Base-by-base conservation (phyloP, 2,797 vertebrate species). In the Eremophila alpestris region DNA sequence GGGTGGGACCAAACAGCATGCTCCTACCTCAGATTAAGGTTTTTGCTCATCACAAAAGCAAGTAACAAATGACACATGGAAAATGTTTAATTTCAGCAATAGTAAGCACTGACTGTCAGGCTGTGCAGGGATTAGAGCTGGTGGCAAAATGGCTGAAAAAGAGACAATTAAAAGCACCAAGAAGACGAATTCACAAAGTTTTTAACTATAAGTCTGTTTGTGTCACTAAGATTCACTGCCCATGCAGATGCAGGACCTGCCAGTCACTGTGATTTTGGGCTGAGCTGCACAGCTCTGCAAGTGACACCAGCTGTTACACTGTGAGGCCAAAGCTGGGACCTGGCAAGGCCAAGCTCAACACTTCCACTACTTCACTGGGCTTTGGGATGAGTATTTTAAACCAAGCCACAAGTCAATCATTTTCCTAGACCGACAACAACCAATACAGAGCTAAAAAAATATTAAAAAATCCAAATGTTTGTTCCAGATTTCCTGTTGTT, bases 1-100 rank as follows among this genome's bases (percentile, higher is more conserved):
- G 93, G 96, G 95, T 94, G 93, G 96, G 95, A 96, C 89, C 94
- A 94, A 96, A 94, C 32, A 96, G 96, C 94, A 96, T 68, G 91
- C 94, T 96, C 96, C 85, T 89, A 94, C 94, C 96, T 93, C 94
- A 82, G 95, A 93, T 82, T 48, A 87, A 82, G 87, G 52, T 58
- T 92, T 95, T 78, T 89, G 96, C 91, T 96, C 52, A 30, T 96
- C 84, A 95, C 91, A 93, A 93, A 94, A 90, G 84, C 80, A 77
- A 90, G 56, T 46, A 62, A 91, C 79, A 95, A 86, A 96, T 80
- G 74, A 97, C 88, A 91, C 83, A 80, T 6, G 32, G 93, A 83
- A 94, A 87, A 91, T 70, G 87, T 86, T 96, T 95, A 52, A 80
- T 63, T 85, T 85, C 10, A 10, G 93, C 95, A 96, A 85, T 11